These are phyloP conservation scores for Apteryx mantelli DNA, from an alignment of 2,113 vertebrate genomes.

Conservation along the genomic window DNA sequence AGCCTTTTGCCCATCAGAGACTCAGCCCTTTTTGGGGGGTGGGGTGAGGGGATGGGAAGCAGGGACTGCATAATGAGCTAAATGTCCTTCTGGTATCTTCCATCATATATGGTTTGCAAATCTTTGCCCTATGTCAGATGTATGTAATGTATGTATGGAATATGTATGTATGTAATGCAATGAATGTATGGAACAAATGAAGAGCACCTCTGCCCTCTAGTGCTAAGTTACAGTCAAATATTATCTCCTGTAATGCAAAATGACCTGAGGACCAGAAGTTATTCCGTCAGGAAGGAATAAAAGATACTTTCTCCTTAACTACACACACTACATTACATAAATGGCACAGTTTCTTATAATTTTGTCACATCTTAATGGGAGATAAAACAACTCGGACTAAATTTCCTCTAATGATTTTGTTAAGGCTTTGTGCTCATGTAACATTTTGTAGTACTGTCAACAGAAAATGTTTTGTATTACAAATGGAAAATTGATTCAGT, in stretches of 20 bases:
- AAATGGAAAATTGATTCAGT: not conserved
- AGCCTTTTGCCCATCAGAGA: not conserved
- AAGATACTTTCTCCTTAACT: not conserved
- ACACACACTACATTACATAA: not conserved
- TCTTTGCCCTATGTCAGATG: not conserved
- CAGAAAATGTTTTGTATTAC: not conserved
- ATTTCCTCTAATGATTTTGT: not conserved
- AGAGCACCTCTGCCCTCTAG: not conserved
- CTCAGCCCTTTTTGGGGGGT: not conserved
- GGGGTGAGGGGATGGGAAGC: not conserved
- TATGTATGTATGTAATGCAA: fast-evolving
- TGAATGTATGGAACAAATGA: not conserved
- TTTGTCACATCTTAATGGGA: not conserved
- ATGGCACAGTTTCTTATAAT: not conserved
- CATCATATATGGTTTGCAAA: fast-evolving
- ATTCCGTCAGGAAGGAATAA: not conserved
- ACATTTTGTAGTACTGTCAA: too few relatives aligned
- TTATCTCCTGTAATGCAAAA: not conserved
- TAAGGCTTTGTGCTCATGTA: not conserved
- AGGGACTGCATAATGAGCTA: not conserved
- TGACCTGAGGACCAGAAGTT: not conserved
- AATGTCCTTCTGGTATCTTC: not conserved
- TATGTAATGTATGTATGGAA: not conserved
- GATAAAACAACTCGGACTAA: not conserved
- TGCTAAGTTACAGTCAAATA: not conserved